phyloP scores from a whole-genome alignment of 2,888 invertebrate genomes.

The Leucophora obtusa region DNA sequence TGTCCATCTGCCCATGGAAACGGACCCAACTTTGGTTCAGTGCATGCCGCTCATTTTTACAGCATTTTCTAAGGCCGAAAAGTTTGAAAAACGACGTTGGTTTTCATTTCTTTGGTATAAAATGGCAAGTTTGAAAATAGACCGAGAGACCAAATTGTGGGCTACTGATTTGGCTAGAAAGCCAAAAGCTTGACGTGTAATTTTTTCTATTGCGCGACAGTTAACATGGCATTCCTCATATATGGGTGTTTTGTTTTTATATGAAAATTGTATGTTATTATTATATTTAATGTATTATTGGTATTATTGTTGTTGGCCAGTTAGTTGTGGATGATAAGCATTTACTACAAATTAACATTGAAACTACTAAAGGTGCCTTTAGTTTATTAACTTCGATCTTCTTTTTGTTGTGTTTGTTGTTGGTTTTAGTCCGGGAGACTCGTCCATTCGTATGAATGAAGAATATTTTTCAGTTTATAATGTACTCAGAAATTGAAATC shows the following conservation, averaged over 20 bases:
- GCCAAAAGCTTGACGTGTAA: no score
- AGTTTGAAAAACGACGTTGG: no score
- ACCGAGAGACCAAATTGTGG: no score
- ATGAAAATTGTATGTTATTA: conserved; percentile 4
- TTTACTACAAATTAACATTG: conserved; percentile 52
- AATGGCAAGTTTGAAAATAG: no score
- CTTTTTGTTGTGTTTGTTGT: background rate
- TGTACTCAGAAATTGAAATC: conserved; percentile 30
- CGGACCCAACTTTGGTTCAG: no score
- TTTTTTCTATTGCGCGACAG: no score
- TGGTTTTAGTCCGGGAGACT: background rate
- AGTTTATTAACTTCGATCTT: background rate
- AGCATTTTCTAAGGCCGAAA: no score
- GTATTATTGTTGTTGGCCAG: conserved; percentile 14
- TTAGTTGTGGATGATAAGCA: conserved; percentile 40
- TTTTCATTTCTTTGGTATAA: no score
- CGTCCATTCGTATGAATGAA: conserved; percentile 32
- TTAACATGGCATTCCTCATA: no score
- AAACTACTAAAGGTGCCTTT: conserved; percentile 9
- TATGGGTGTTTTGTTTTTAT: conserved; percentile 1
- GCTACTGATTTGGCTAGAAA: no score
- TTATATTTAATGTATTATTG: background rate
- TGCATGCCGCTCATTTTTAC: no score
- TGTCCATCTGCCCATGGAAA: no score
- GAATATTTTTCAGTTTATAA: conserved; percentile 1